Conservation (phyloP, 2,113 vertebrate genomes). For the Lichenostomus cassidix region DNA sequence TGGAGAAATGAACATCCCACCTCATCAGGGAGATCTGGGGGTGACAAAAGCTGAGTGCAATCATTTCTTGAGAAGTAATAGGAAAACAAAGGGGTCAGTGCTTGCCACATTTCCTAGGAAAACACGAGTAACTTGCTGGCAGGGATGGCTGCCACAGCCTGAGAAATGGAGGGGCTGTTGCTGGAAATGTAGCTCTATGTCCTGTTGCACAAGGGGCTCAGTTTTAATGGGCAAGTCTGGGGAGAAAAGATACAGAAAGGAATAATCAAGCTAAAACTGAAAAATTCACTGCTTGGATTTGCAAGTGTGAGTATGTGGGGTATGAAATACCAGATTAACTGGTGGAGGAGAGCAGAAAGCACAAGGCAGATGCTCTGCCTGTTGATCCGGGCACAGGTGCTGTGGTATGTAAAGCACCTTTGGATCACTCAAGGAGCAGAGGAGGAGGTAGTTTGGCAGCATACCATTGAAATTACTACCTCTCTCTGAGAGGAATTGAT, state of each 20-base stretch:
- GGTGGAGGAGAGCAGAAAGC: neutral
- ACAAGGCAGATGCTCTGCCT: neutral
- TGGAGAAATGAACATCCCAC: rapidly evolving
- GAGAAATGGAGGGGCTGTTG: neutral
- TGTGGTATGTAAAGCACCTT: conserved; percentile 8
- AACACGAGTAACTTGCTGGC: neutral
- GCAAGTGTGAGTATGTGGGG: neutral
- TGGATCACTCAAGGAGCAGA: neutral
- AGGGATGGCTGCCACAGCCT: neutral
- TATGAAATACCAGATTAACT: neutral
- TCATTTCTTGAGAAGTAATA: neutral
- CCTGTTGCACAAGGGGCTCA: neutral
- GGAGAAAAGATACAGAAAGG: neutral
- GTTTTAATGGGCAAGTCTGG: neutral
- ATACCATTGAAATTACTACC: conserved; percentile 2
- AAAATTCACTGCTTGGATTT: neutral
- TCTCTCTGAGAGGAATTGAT: neutral
- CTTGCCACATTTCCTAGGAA: neutral
- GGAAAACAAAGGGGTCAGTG: neutral
- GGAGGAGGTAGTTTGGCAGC: neutral
- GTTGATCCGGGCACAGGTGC: neutral
- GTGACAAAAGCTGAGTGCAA: neutral
- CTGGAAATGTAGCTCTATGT: neutral
- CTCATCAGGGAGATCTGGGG: neutral
- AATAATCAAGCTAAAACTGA: neutral